Conservation (phyloP, 1,140 invertebrate species). For the Lerema accius region DNA sequence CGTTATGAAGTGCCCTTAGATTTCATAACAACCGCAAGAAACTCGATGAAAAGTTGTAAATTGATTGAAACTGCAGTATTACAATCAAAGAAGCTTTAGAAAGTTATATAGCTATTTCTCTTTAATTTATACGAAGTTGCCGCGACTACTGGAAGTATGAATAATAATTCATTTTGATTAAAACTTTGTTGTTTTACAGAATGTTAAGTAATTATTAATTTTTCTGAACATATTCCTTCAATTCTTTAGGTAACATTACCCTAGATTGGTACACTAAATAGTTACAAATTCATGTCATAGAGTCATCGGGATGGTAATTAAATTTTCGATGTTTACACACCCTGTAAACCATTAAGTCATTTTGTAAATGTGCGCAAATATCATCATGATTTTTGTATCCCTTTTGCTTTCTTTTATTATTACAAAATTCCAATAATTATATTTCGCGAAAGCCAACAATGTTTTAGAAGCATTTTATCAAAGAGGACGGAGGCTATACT, state of each 20-base stretch:
- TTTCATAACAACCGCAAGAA: background rate
- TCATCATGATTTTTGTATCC: background rate
- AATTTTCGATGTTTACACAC: no score
- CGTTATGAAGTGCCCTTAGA: background rate
- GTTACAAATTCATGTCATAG: no score
- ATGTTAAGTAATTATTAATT: no score
- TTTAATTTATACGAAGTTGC: background rate
- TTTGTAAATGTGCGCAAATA: no score
- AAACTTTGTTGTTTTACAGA: background rate
- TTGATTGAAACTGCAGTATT: background rate
- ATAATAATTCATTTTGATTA: background rate
- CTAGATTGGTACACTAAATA: no score
- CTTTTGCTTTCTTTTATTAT: background rate
- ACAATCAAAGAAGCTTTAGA: background rate
- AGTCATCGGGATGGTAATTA: no score
- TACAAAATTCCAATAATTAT: background rate
- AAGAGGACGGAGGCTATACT: slow-evolving; percentile 10
- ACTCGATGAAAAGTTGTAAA: background rate
- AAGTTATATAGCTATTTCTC: background rate
- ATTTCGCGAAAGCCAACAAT: background rate
- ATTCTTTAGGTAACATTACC: no score
- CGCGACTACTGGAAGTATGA: background rate
- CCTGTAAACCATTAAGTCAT: no score
- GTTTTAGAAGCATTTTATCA: slow-evolving; percentile 20
- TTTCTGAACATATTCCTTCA: no score